These are phyloP conservation scores for Monomorium pharaonis DNA, from an alignment of 1,140 invertebrate genomes.

Conservation along the genomic window DNA sequence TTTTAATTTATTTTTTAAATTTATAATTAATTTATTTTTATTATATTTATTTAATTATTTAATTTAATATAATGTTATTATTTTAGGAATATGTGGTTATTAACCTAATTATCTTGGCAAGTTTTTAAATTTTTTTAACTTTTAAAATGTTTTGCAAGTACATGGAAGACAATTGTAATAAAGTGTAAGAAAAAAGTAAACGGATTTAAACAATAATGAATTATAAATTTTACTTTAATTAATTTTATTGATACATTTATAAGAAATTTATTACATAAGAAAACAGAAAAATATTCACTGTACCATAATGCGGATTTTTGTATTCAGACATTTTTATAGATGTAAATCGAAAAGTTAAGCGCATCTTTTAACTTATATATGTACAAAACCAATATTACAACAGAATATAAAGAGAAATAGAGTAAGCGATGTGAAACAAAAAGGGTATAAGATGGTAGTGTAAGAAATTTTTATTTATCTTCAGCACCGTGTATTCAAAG, in stretches of 20 bases:
- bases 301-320: not conserved
- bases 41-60: not conserved
- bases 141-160: not conserved
- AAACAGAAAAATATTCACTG: not conserved
- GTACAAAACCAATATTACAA: conserved; percentile 8
- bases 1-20: not conserved
- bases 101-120: not conserved
- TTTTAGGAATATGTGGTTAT: not conserved
- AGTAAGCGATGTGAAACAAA: not conserved
- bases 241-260: not conserved
- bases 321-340: conserved; percentile 12
- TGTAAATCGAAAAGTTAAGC: not conserved
- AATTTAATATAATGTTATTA: not conserved
- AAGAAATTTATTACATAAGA: not conserved
- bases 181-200: not conserved
- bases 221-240: not conserved
- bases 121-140: not conserved
- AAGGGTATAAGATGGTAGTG: conserved; percentile 18
- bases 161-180: not conserved
- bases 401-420: not conserved
- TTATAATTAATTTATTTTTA: not conserved
- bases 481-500: conserved; percentile 22
- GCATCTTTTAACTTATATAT: conserved; percentile 19
- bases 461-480: conserved; percentile 32
- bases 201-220: not conserved